Evolutionary conservation across 2,888 invertebrate species (phyloP).

Genomic region (Stenichneumon culpator): DNA sequence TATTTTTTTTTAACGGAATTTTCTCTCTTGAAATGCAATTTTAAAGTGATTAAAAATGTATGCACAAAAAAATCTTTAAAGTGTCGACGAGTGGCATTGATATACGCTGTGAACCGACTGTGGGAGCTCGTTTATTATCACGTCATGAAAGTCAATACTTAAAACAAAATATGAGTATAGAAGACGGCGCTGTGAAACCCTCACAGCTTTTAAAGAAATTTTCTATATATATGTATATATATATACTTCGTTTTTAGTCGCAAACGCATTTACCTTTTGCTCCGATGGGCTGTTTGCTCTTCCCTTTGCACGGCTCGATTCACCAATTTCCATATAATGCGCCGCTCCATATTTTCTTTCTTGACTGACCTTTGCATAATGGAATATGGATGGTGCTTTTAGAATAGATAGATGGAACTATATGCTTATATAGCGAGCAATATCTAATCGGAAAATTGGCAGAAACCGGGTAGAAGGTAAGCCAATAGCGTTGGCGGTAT

Average conservation of each 20-base stretch:
- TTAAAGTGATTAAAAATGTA: no score
- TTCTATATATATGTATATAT: background rate
- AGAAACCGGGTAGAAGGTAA: conserved; percentile 3
- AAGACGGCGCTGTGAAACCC: no score
- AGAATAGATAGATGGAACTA: conserved; percentile 16
- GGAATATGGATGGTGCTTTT: conserved; percentile 50
- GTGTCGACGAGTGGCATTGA: no score
- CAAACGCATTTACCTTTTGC: conserved; percentile 30
- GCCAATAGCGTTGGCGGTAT: conserved; percentile 37
- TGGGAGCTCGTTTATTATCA: background rate
- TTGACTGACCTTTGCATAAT: conserved; percentile 36
- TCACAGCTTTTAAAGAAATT: background rate
- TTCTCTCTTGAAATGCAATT: no score
- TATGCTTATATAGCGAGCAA: conserved; percentile 3
- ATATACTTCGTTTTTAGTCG: background rate
- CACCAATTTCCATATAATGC: background rate
- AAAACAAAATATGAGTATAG: background rate
- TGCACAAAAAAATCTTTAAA: no score
- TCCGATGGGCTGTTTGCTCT: conserved; percentile 1
- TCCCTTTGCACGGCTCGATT: background rate
- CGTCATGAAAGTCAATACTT: background rate
- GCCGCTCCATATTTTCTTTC: conserved; percentile 17
- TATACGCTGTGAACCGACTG: no score
- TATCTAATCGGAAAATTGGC: conserved; percentile 44
- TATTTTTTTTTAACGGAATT: no score